Conservation (phyloP, 1,140 invertebrate species). For the Uloborus diversus region DNA sequence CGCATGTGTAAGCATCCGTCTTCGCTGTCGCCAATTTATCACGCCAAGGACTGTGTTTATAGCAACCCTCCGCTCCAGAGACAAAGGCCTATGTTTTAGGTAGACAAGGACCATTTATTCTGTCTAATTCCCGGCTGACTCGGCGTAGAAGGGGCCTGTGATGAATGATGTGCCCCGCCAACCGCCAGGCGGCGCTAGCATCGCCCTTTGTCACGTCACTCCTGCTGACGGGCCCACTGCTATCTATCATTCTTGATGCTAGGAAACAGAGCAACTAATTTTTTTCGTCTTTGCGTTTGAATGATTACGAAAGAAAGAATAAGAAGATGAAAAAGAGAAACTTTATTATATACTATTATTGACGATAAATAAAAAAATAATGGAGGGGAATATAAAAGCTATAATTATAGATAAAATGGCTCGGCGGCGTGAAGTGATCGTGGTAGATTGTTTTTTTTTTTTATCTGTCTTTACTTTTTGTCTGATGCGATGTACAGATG, state of each 20-base stretch:
- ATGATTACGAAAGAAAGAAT: conserved; percentile 3
- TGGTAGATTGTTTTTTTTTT: conserved; percentile 5
- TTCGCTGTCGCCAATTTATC: conserved; percentile 46
- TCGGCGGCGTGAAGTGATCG: conserved; percentile 1
- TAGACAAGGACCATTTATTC: conserved; percentile 54
- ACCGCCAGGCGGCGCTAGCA: conserved; percentile 49
- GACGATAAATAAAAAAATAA: conserved; percentile 33
- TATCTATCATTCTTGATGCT: conserved; percentile 49
- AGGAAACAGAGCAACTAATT: conserved; percentile 35
- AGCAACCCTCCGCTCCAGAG: conserved; percentile 38
- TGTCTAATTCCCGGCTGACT: conserved; percentile 53
- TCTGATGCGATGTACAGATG: background rate
- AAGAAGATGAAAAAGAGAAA: conserved; percentile 24
- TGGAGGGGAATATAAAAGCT: conserved; percentile 17
- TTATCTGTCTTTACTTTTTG: background rate
- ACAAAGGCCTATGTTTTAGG: conserved; percentile 54
- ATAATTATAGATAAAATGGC: conserved; percentile 44
- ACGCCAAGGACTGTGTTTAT: conserved; percentile 50
- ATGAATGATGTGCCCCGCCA: conserved; percentile 50
- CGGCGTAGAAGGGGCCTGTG: conserved; percentile 35
- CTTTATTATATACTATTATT: conserved; percentile 53
- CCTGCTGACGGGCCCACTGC: conserved; percentile 32
- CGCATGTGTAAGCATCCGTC: background rate
- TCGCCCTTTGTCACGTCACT: conserved; percentile 53
- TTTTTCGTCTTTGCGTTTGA: conserved; percentile 34